Base-by-base conservation (phyloP, 2,888 invertebrate genomes). In the Nemurella pictetii region DNA sequence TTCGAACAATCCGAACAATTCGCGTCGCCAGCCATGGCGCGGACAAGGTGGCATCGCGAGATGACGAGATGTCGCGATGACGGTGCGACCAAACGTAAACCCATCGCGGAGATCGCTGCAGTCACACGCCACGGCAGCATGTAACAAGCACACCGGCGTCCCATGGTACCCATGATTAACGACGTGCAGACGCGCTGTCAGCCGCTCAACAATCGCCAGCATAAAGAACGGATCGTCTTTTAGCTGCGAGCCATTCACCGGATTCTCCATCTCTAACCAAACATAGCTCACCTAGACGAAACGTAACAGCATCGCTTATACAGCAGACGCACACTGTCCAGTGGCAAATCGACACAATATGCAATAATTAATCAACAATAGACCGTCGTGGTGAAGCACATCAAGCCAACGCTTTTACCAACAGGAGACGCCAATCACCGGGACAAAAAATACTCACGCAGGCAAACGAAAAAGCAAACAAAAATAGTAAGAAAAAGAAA, bases 301-400 rank as follows among this genome's bases (percentile, higher is more conserved):
- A 74, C 74, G 26, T 74, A 74, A 74, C 55, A 55, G 20, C 55
- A 55, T 55, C 55, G 9, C 74, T 25, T n/a, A n/a, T n/a, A n/a
- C n/a, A n/a, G 55, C 20, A 55, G 15, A 12, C 20, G 12, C 25
- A 82, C 82, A 82, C 82, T 28, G 36, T 30, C 3, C 81, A 26
- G 36, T 72, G 55, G 72, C 72, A 55, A 82, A 72, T 82, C 82
- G 72, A 82, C 82, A 82, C 82, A 82, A 82, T 82, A 36, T 28
- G 9, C 55, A 15, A 72, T 82, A 26, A 82, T 82, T 72, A 82
- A 82, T 55, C 82, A 82, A 82, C 82, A 82, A 82, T 29, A 72
- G 55, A 12, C 15, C 2, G 5, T 55, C 55, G 20, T 15, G 1
- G 55, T 20, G 9, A 1, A 55, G 55, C 55, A 55, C 20, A 55